Conservation (phyloP, 2,888 invertebrate genomes). For the Coronaproctus castanopsis region DNA sequence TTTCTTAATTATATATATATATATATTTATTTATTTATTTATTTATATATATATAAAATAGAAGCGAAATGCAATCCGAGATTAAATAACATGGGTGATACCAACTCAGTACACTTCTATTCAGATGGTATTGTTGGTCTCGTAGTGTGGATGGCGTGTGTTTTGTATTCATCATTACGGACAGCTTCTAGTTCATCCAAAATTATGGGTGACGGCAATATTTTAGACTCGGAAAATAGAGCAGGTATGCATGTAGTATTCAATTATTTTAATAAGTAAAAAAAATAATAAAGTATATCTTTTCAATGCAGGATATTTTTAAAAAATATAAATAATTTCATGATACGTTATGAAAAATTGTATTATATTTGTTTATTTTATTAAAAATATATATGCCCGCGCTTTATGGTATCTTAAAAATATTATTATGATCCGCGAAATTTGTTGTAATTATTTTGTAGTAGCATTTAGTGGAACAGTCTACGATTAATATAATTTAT, state of each 20-base stretch:
- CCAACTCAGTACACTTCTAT: conserved; percentile 43
- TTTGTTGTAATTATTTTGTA: too few relatives aligned
- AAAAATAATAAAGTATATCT: too few relatives aligned
- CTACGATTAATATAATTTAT: too few relatives aligned
- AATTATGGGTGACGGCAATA: conserved; percentile 67
- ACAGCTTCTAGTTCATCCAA: conserved; percentile 85
- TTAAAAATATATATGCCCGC: too few relatives aligned
- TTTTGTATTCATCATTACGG: conserved; percentile 85
- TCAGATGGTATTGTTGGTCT: conserved; percentile 81
- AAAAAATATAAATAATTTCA: conserved; percentile 14
- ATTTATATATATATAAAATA: conserved; percentile 22
- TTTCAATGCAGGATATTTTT: conserved; percentile 10
- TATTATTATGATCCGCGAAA: too few relatives aligned
- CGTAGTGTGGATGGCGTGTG: conserved; percentile 81
- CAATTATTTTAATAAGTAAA: too few relatives aligned
- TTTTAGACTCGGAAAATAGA: conserved; percentile 40
- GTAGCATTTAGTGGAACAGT: too few relatives aligned
- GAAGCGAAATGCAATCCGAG: conserved; percentile 57
- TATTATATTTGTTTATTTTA: too few relatives aligned
- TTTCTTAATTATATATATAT: too few relatives aligned
- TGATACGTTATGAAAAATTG: too few relatives aligned
- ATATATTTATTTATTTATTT: not conserved
- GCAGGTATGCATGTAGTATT: conserved; percentile 3
- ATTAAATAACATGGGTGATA: conserved; percentile 24
- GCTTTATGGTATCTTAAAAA: too few relatives aligned